These are phyloP conservation scores for Rissa tridactyla DNA, from an alignment of 2,113 vertebrate species.

Conservation along the genomic window DNA sequence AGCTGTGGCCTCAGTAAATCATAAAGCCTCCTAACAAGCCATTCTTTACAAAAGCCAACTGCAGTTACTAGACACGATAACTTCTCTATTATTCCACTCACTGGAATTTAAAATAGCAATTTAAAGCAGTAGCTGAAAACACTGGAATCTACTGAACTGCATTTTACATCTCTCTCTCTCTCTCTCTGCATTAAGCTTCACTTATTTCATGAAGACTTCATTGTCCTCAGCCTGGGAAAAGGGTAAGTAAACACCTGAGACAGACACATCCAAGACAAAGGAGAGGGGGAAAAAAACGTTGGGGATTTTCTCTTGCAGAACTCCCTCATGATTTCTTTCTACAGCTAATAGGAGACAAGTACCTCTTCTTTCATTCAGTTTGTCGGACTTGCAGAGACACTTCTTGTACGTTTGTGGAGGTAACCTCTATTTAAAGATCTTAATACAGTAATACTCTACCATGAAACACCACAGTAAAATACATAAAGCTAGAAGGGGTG, in stretches of 20 bases:
- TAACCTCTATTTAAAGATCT: background rate
- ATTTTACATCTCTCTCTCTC: background rate
- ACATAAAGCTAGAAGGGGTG: background rate
- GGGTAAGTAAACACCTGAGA: background rate
- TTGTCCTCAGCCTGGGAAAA: constrained; percentile 9
- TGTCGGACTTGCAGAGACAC: background rate
- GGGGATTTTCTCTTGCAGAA: background rate
- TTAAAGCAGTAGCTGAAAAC: constrained; percentile 58
- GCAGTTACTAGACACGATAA: constrained; percentile 70
- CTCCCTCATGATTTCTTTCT: background rate
- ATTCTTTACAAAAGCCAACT: constrained; percentile 73
- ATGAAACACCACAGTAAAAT: background rate
- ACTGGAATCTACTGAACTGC: background rate
- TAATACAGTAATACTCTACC: background rate
- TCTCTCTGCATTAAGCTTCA: background rate
- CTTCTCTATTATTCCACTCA: constrained; percentile 69
- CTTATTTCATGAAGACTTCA: constrained; percentile 14
- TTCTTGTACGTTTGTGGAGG: background rate
- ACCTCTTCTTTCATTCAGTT: background rate
- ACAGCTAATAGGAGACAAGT: background rate
- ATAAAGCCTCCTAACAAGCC: constrained; percentile 75
- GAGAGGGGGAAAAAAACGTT: background rate
- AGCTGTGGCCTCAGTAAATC: constrained; percentile 80
- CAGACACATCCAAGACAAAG: background rate
- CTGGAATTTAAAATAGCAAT: constrained; percentile 74